These are phyloP conservation scores for Eupleurogrammus muticus DNA, from an alignment of 2,797 vertebrate genomes.

Conservation along the genomic window DNA sequence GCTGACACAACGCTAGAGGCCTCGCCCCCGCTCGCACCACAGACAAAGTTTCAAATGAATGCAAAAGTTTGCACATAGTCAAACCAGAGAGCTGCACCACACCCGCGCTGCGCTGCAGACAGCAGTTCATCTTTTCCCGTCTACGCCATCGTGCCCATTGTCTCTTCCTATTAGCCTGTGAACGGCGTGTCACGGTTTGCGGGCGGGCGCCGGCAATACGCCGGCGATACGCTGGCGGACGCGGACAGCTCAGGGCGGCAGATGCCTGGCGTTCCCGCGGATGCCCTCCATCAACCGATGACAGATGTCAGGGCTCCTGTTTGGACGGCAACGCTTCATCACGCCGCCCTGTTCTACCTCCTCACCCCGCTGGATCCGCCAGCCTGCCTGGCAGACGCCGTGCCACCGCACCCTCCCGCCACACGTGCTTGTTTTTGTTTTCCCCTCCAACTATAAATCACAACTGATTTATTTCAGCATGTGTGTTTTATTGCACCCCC, in stretches of 20 bases:
- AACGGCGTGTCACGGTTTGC: conserved; percentile 52
- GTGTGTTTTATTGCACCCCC: too few species aligned
- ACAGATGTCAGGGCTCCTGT: conserved; percentile 87
- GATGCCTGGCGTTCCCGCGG: conserved; percentile 81
- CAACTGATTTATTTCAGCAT: too few species aligned
- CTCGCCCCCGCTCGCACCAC: conserved; percentile 19
- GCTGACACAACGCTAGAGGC: conserved; percentile 16
- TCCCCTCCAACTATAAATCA: too few species aligned
- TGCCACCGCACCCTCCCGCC: neutral
- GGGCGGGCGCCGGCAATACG: too few species aligned
- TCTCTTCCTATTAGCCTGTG: conserved; percentile 83
- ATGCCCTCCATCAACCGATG: conserved; percentile 85
- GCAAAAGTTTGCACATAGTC: conserved; percentile 48
- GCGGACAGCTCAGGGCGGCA: conserved; percentile 80
- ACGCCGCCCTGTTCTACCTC: conserved; percentile 73
- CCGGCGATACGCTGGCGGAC: conserved; percentile 67
- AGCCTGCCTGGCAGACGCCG: conserved; percentile 75
- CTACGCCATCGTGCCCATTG: conserved; percentile 75
- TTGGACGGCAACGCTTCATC: conserved; percentile 84
- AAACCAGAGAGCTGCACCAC: conserved; percentile 31
- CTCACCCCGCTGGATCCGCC: conserved; percentile 74
- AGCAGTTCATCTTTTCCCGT: conserved; percentile 76
- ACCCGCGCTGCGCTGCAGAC: conserved; percentile 59
- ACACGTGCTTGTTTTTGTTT: too few species aligned
- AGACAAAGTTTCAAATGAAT: conserved; percentile 29